Evolutionary conservation across 1,140 invertebrate species (phyloP).

Genomic region (Oreohelix idahoensis): DNA sequence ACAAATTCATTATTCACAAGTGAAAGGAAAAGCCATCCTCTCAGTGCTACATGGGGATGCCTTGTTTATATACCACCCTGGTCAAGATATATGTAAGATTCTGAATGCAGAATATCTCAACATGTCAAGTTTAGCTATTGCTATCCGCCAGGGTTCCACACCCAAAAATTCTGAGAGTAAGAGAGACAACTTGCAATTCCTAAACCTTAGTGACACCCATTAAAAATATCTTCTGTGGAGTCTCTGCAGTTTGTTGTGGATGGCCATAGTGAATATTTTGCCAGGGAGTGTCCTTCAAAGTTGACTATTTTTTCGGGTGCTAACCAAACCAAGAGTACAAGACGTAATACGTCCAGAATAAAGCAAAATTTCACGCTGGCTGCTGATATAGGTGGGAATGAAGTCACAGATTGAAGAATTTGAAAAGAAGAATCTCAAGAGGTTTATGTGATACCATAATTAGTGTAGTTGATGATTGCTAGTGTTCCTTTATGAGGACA

Average conservation of each 20-base stretch:
- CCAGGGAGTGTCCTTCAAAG: background rate
- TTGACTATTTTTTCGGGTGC: constrained; percentile 11
- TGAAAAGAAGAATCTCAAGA: constrained; percentile 24
- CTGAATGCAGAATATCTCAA: background rate
- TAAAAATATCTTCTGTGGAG: too few relatives aligned
- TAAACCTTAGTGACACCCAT: too few relatives aligned
- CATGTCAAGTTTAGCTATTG: background rate
- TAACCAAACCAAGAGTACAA: too few relatives aligned
- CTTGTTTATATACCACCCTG: too few relatives aligned
- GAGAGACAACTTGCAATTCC: too few relatives aligned
- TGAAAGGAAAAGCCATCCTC: too few relatives aligned
- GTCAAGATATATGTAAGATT: background rate
- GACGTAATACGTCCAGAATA: background rate
- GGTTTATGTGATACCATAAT: background rate
- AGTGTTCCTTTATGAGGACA: too few relatives aligned
- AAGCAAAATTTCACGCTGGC: background rate
- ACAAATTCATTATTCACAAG: too few relatives aligned
- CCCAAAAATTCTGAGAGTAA: background rate
- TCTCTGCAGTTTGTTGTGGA: too few relatives aligned
- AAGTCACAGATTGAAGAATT: constrained; percentile 19
- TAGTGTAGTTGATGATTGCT: too few relatives aligned
- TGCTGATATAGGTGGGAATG: constrained; percentile 32
- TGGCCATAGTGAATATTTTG: too few relatives aligned
- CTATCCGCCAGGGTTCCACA: background rate
- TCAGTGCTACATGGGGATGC: too few relatives aligned